Base-by-base conservation (phyloP, 2,113 vertebrate genomes). In the Anas platyrhynchos region DNA sequence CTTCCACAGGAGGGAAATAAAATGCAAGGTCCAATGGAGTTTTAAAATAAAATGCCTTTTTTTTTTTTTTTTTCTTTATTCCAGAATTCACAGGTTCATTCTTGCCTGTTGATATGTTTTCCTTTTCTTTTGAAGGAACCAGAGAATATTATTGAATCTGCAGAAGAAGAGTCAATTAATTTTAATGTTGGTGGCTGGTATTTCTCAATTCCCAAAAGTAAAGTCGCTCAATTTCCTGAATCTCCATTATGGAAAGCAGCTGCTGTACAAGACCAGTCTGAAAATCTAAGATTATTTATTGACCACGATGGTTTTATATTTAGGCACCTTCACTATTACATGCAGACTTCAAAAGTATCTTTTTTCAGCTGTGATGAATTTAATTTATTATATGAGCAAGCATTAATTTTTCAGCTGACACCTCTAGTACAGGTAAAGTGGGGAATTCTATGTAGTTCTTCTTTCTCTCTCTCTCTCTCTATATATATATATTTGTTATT, bases 221-320 rank as follows among this genome's bases (percentile, higher is more conserved):
- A 98, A 91, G 74, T 97, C 1, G 41, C 94, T 86, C 93, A 91
- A 38, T 97, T 98, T 72, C 96, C 96, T 21, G 97, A 97, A 46
- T 98, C 97, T 4, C 55, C 97, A 22, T 31, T 97, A 20, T 97
- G 97, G 96, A 97, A 97, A 95, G 96, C 96, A 89, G 96, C 95
- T 63, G 96, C 92, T 88, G 63, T 75, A 56, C 46, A 95, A 77
- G 78, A 84, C 55, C 75, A 65, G 62, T 92, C 91, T 72, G 96
- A 97, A 29, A 95, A 72, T 62, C 89, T 83, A n/a, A 86, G 95
- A 61, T 79, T 97, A 12, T 97, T 98, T 83, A 93, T 97, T 5
- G 97, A 98, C 76, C 88, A 93, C 71, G 96, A 98, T 20, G 97
- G 97, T 41, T 97, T 94, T 92, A 81, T 96, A 15, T 98, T 98